A percentile compares a stretch with the other conserved stretches of the same genome.
phyloP scores from a whole-genome alignment of 2,888 invertebrate genomes.

The Drosophila stalkeri region DNA sequence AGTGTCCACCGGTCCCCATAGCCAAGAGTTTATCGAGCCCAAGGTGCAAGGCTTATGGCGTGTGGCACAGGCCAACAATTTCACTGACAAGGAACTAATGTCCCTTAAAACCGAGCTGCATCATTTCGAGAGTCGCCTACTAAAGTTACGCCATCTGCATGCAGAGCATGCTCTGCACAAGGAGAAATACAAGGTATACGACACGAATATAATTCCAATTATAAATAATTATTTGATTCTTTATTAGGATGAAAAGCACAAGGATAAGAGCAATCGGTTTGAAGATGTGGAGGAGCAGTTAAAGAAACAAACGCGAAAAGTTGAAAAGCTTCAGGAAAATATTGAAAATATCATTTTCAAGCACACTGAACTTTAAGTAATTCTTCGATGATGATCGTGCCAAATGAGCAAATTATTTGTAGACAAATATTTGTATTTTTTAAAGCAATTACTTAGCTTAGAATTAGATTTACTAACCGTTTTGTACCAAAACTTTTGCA shows the following conservation, averaged over 20 bases:
- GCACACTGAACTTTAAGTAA: conserved; percentile 90
- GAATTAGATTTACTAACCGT: conserved; percentile 17
- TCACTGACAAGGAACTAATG: conserved; percentile 92
- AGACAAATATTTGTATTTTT: conserved; percentile 35
- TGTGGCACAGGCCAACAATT: conserved; percentile 88
- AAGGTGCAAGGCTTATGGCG: conserved; percentile 96
- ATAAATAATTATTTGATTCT: not conserved
- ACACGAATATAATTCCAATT: not conserved
- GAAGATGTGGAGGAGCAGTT: conserved; percentile 90
- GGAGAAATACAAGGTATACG: conserved; percentile 88
- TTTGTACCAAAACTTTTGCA: conserved; percentile 49
- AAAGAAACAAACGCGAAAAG: conserved; percentile 93
- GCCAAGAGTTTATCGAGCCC: conserved; percentile 95
- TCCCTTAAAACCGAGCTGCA: conserved; percentile 93
- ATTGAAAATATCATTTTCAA: conserved; percentile 92
- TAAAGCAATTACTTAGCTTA: conserved; percentile 37
- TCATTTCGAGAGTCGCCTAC: conserved; percentile 92
- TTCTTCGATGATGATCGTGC: conserved; percentile 24
- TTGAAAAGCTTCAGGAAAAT: conserved; percentile 93
- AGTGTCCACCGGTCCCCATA: conserved; percentile 91
- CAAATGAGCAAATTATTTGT: conserved; percentile 65
- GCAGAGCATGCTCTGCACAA: conserved; percentile 91
- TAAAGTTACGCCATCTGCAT: conserved; percentile 93
- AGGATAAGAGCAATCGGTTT: conserved; percentile 88
- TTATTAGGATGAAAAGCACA: conserved; percentile 86